Conservation (phyloP, 2,888 invertebrate species). For the Drosophila leonis region DNA sequence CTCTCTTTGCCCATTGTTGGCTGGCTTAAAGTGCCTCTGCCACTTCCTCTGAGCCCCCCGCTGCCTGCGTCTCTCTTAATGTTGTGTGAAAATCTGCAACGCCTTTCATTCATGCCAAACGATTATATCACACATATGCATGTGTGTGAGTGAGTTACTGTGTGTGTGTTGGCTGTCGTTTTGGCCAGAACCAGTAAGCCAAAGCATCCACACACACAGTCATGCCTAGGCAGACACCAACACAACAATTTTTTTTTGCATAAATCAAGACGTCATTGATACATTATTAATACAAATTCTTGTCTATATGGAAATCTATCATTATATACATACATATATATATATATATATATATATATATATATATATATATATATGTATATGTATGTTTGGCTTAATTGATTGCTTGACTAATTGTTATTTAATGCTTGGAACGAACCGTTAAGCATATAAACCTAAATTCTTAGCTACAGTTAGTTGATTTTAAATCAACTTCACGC, state of each 20-base stretch:
- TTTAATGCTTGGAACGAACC: neutral
- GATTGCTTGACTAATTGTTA: constrained; percentile 5
- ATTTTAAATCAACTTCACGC: neutral
- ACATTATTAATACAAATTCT: constrained; percentile 33
- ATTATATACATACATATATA: too few species aligned
- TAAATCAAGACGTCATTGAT: constrained; percentile 62
- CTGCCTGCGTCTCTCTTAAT: constrained; percentile 36
- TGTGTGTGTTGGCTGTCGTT: constrained; percentile 70
- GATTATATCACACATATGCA: constrained; percentile 66
- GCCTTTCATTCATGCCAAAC: constrained; percentile 75
- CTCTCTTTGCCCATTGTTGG: constrained; percentile 53
- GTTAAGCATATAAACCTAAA: constrained; percentile 5
- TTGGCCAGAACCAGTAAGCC: constrained; percentile 66
- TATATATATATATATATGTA: neutral
- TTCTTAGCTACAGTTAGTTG: constrained; percentile 4
- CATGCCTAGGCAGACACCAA: constrained; percentile 15
- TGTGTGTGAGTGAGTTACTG: constrained; percentile 18
- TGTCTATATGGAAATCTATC: neutral
- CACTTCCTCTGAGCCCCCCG: neutral
- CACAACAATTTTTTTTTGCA: constrained; percentile 39
- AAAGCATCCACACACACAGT: constrained; percentile 47
- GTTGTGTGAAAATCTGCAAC: constrained; percentile 74
- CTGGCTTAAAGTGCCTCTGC: neutral
- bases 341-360: neutral
- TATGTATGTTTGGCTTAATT: neutral